Conservation (phyloP, 2,888 invertebrate species). For the Meghimatium bilineatum region DNA sequence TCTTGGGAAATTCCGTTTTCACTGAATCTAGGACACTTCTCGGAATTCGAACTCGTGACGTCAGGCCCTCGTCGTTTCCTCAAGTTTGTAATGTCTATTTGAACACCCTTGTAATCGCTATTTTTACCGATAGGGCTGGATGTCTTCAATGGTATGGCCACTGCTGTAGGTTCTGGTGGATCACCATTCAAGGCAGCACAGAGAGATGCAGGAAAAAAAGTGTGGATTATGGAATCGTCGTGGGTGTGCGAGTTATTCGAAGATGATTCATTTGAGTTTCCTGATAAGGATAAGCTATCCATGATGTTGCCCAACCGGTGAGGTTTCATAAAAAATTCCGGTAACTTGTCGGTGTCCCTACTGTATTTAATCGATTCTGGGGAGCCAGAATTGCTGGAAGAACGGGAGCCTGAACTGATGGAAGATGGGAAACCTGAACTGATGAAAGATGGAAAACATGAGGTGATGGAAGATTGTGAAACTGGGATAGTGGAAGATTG, state of each 20-base stretch:
- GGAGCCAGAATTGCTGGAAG: conserved; percentile 3
- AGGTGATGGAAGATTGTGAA: too few relatives aligned
- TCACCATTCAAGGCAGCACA: conserved; percentile 17
- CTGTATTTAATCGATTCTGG: background rate
- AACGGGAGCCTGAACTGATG: too few relatives aligned
- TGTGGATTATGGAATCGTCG: conserved; percentile 21
- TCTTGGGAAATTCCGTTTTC: conserved; percentile 28
- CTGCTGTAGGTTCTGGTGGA: conserved; percentile 9
- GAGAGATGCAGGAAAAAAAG: conserved; percentile 10
- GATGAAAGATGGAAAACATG: too few relatives aligned
- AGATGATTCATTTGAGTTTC: conserved; percentile 14
- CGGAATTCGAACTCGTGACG: conserved; percentile 30
- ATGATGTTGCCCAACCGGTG: background rate
- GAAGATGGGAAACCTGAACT: too few relatives aligned
- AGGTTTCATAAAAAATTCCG: background rate
- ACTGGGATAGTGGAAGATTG: too few relatives aligned
- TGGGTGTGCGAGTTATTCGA: background rate
- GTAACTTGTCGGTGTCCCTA: background rate
- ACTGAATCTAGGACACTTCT: conserved; percentile 38
- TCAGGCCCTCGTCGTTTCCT: conserved; percentile 28
- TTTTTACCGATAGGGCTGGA: conserved; percentile 31
- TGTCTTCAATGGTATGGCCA: conserved; percentile 17
- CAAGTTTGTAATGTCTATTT: conserved; percentile 7
- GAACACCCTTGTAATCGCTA: background rate
- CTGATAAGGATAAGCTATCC: conserved; percentile 16